Evolutionary conservation across 2,888 invertebrate genomes (phyloP), one percentile per base, ranked within the genome.

Genomic region (Eulithis prunata): DNA sequence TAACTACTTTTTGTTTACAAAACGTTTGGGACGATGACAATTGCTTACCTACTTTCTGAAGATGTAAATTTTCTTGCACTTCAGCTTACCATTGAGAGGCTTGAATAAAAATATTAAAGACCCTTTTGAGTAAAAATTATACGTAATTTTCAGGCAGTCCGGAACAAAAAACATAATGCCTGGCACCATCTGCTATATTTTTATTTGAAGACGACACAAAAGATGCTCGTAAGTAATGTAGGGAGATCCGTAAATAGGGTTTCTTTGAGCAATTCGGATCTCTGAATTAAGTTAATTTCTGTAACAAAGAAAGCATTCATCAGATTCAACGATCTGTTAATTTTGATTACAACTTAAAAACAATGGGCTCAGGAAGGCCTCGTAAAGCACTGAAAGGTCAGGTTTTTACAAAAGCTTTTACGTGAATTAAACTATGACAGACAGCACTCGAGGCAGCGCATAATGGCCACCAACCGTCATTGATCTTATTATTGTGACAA

Each of bases 101-200:
- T 2, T 21, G 21, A 21, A 21, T 21, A 2, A 21, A 21, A 21
- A 21, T 21, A 21, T 21, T 21, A 21, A 21, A 21, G 32, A 32
- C 32, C 0, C 13, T n/a, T 59, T 55, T 36, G 43, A 49, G 43
- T 14, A 32, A 36, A 59, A 56, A 62, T 58, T 46, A 58, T 8
- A 58, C 51, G 32, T 54, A 36, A 56, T 63, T 41, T 60, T 56
- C 46, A 4, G 54, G 21, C 49, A 64, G 51, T 45, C 55, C 51
- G 54, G 63, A 54, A 69, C 63, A 66, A 64, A 63, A 66, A 58
- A 71, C 54, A 70, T 58, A 63, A 68, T 64, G 66, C 66, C 68
- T 66, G 73, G 78, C 73, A 77, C 72, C 80, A 81, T 78, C 76
- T 80, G 78, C 71, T 62, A 70, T 71, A 74, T 74, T 74, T 73